A percentile compares a stretch with the other conserved stretches of the same genome.
Conservation (phyloP, 2,113 vertebrate genomes). For the Enhydra lutris region DNA sequence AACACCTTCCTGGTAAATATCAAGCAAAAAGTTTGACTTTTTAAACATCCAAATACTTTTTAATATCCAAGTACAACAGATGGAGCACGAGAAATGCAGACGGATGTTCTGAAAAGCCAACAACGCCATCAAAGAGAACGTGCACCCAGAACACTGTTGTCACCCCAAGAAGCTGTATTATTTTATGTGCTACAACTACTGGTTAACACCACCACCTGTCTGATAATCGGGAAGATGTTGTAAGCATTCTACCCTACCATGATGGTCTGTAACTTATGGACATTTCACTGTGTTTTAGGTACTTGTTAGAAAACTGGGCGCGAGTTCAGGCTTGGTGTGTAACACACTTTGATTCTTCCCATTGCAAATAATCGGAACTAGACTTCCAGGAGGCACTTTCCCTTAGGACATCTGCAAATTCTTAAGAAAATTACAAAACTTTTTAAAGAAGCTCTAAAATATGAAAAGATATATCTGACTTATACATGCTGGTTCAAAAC, state of each 20-base stretch:
- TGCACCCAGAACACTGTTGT: background rate
- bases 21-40: background rate
- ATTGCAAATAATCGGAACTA: background rate
- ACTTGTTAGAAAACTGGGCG: background rate
- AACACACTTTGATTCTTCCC: background rate
- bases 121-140: background rate
- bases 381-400: background rate
- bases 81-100: background rate
- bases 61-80: background rate
- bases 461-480: background rate
- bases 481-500: background rate
- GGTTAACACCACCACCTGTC: background rate
- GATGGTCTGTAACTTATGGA: background rate
- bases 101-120: background rate
- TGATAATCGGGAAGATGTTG: background rate
- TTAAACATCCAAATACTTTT: background rate
- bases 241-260: background rate
- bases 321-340: background rate
- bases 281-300: background rate
- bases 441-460: background rate
- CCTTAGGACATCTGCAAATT: background rate
- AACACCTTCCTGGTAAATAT: background rate
- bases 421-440: background rate
- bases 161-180: background rate
- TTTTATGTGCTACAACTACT: rapidly evolving